These are phyloP conservation scores for Mylabris sibirica DNA, from an alignment of 2,888 invertebrate genomes.

Conservation along the genomic window DNA sequence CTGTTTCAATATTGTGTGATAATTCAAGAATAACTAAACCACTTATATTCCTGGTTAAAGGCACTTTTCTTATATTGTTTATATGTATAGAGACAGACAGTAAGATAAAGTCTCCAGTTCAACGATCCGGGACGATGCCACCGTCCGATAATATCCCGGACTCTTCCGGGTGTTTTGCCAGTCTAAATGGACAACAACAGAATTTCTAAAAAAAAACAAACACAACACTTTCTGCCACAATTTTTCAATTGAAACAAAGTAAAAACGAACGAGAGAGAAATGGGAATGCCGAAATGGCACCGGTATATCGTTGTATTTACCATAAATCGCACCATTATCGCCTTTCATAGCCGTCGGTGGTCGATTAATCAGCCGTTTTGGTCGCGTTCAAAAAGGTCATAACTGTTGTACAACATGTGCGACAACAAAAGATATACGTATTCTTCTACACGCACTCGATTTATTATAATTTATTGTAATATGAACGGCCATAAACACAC, in stretches of 20 bases:
- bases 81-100: constrained; percentile 10
- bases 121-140: constrained; percentile 15
- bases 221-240: not conserved
- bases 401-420: constrained; percentile 17
- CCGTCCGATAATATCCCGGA: constrained; percentile 14
- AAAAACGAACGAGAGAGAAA: not conserved
- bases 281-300: constrained; percentile 9
- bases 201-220: not conserved
- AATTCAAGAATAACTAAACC: constrained; percentile 41
- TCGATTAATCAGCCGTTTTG: constrained; percentile 16
- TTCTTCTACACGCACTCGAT: constrained; percentile 6
- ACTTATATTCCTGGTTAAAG: constrained; percentile 38
- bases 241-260: no score
- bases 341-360: constrained; percentile 14
- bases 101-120: constrained; percentile 12
- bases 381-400: constrained; percentile 19
- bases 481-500: not conserved
- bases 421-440: constrained; percentile 19
- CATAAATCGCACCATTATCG: constrained; percentile 17
- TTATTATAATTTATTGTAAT: constrained; percentile 1
- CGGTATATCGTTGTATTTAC: constrained; percentile 9
- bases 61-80: constrained; percentile 8
- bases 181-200: not conserved
- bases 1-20: constrained; percentile 30
- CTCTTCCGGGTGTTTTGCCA: constrained; percentile 6